Evolutionary conservation across 2,888 invertebrate species (phyloP).

Genomic region (Stenurella melanura): DNA sequence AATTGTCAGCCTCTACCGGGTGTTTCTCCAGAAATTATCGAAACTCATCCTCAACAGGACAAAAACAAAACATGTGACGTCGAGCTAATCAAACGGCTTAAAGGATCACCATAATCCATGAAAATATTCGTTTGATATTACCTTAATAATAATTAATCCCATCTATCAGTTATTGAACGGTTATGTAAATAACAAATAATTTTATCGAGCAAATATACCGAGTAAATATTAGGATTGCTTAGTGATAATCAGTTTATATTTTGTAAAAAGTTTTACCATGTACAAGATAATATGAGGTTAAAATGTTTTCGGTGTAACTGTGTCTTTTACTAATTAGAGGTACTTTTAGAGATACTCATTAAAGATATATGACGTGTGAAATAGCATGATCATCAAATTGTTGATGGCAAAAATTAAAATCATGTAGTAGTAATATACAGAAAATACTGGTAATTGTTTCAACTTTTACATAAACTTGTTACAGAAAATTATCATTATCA

Average conservation of each 20-base stretch:
- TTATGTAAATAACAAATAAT: constrained; percentile 12
- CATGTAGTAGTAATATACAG: no score
- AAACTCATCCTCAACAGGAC: no score
- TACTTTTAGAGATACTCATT: background rate
- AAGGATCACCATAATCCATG: constrained; percentile 15
- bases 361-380: no score
- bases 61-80: no score
- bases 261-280: constrained; percentile 7
- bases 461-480: no score
- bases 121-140: background rate
- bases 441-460: no score
- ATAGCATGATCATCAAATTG: no score
- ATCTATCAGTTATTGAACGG: constrained; percentile 24
- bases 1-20: no score
- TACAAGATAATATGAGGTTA: background rate
- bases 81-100: constrained; percentile 7
- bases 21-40: no score
- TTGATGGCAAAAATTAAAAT: no score
- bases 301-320: background rate
- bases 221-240: constrained; percentile 1
- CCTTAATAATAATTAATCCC: constrained; percentile 25
- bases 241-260: background rate
- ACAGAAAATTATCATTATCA: no score
- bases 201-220: background rate
- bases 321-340: background rate